Base-by-base conservation (phyloP, 2,888 invertebrate species). In the Serripes groenlandicus region DNA sequence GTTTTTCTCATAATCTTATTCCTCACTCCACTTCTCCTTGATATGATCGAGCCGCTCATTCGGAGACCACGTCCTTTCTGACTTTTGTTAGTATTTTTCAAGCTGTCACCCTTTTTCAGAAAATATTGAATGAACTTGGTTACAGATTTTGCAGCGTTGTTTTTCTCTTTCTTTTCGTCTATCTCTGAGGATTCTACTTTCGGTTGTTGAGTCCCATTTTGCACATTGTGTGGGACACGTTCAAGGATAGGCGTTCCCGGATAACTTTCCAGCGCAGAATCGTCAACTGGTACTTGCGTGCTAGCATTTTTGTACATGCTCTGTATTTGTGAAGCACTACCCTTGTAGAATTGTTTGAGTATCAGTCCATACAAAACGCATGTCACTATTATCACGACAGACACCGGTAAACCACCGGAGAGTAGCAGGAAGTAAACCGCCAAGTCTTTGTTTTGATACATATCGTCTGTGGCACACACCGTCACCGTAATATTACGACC, bases 391-490 rank as follows among this genome's bases (percentile, higher is more conserved):
- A 86, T 86, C 3, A 86, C 76, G 0, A 86, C 70, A 9, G 83
- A 78, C 0, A 86, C 81, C 4, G 86, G 86, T n/a, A 80, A 64
- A 26, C 86, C 86, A 9, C 86, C 86, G 28, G 75, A 78, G 2
- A 83, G 42, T 18, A 86, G 78, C 42, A 86, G 72, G 32, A 78
- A 81, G 54, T 69, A 76, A 0, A 74, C 37, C 1, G 86, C 83
- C 86, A 83, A 86, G 54, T 86, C 74, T 35, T 81, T 56, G 73
- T 86, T 76, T 3, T 75, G 42, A 49, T 64, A 83, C 3, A 83
- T 81, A 54, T 86, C 86, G 66, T 86, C 86, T 0, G 86, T 86
- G 0, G 78, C 81, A 66, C 86, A 86, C 0, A 86, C 86, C 1
- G 86, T 86, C 21, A 86, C 78, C 2, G 81, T 83, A 7, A 86